A percentile compares a stretch with the other conserved stretches of the same genome.
Conservation (phyloP, 2,888 invertebrate genomes). For the Diarsia brunnea region DNA sequence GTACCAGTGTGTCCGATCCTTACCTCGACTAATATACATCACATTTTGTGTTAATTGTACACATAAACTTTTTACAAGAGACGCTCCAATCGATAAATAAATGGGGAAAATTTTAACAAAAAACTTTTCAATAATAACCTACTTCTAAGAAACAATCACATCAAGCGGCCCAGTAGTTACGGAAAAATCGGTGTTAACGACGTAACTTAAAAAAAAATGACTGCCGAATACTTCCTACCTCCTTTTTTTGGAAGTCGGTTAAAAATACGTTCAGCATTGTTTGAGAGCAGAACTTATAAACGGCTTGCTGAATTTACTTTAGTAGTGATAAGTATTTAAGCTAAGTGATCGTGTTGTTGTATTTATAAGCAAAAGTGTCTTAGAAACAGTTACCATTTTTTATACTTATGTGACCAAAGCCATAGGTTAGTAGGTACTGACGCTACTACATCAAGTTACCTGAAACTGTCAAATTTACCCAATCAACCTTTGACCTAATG, state of each 20-base stretch:
- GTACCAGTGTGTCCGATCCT: neutral
- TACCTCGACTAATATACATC: constrained; percentile 6
- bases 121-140: neutral
- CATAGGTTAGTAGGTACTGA: neutral
- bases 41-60: constrained; percentile 3
- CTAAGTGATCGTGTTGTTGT: constrained; percentile 28
- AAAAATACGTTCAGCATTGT: neutral
- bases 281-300: neutral
- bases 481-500: no score
- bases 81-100: neutral
- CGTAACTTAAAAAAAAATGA: neutral
- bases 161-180: neutral
- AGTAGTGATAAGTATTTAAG: neutral
- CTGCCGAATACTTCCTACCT: neutral
- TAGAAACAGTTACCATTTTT: constrained; percentile 7
- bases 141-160: neutral
- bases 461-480: no score
- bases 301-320: neutral
- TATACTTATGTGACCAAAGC: constrained; percentile 5
- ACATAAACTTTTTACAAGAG: neutral
- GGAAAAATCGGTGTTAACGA: neutral
- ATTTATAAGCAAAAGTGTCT: constrained; percentile 27
- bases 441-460: no score
- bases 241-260: neutral
- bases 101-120: neutral